These are phyloP conservation scores for Burhinus bistriatus DNA, from an alignment of 2,113 vertebrate species.

Conservation along the genomic window DNA sequence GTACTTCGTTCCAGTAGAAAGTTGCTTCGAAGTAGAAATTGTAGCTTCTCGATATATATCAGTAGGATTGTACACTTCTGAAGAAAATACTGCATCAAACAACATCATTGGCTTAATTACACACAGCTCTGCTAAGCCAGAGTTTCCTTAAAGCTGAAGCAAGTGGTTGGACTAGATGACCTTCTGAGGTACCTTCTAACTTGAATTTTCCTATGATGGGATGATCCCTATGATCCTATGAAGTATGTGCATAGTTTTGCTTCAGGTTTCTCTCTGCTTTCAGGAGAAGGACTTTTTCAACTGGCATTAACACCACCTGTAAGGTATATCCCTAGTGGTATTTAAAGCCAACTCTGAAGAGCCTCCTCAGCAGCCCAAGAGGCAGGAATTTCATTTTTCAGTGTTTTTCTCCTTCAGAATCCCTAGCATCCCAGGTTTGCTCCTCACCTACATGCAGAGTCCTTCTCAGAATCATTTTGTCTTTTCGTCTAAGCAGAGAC, in stretches of 20 bases:
- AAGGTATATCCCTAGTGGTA: neutral
- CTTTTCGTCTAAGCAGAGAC: neutral
- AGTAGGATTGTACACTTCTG: neutral
- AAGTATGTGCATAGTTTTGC: neutral
- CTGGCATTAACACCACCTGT: neutral
- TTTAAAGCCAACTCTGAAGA: neutral
- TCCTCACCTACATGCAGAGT: neutral
- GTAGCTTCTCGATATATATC: neutral
- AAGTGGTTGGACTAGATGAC: neutral
- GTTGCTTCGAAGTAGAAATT: neutral
- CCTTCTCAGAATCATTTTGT: neutral
- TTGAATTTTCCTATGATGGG: neutral
- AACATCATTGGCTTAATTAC: neutral
- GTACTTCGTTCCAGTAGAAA: neutral
- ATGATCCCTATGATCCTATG: neutral
- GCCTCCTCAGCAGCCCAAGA: neutral
- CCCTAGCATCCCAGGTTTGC: neutral
- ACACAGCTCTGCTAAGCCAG: neutral
- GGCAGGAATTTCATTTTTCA: neutral
- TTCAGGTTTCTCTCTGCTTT: neutral
- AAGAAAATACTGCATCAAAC: neutral
- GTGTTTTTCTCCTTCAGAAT: neutral
- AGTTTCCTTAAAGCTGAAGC: neutral
- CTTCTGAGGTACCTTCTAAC: neutral
- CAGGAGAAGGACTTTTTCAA: neutral